Evolutionary conservation across 2,797 vertebrate genomes (phyloP), one percentile per base, ranked within the genome.

Genomic region (Choloepus didactylus): DNA sequence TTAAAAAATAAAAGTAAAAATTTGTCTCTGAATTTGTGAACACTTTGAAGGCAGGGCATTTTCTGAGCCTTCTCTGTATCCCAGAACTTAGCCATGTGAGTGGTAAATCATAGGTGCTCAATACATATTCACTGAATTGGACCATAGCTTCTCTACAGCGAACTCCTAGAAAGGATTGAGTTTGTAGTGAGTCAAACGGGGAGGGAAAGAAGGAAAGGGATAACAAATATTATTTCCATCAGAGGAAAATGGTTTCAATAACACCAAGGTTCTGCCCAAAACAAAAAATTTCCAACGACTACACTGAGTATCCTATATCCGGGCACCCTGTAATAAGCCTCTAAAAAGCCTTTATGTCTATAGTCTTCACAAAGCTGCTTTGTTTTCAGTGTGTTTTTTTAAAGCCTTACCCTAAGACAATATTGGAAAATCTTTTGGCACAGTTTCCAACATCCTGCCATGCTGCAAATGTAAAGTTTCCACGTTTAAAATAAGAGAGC

Each of bases 401-500:
- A 21, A 82, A 89, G 35, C 21, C 35, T 18, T 29, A 21, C 56
- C 54, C 54, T 64, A 51, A 66, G 73, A 49, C 7, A 15, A 59
- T 16, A 29, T 44, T 62, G 75, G 23, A 64, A 87, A 64, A 66
- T 46, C 38, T 81, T 81, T 83, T 38, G 19, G 66, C n/a, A 87
- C 29, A 10, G 4, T 75, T 76, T 76, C 35, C 76, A 46, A 9
- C 25, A 49, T 67, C 27, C 76, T 60, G 62, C 56, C 29, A 27
- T 14, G 27, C 29, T 72, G 46, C 44, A 59, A 38, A 89, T 27
- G 70, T 25, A 46, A 51, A 51, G 29, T 56, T 82, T 87, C 35
- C 16, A 29, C 15, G 49, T 80, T 49, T 91, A 87, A 89, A 93
- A 90, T 38, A 67, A 93, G 46, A 73, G 12, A 72, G 41, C 67